Base-by-base conservation (phyloP, 2,888 invertebrate genomes). In the Tanytarsus gracilentus region DNA sequence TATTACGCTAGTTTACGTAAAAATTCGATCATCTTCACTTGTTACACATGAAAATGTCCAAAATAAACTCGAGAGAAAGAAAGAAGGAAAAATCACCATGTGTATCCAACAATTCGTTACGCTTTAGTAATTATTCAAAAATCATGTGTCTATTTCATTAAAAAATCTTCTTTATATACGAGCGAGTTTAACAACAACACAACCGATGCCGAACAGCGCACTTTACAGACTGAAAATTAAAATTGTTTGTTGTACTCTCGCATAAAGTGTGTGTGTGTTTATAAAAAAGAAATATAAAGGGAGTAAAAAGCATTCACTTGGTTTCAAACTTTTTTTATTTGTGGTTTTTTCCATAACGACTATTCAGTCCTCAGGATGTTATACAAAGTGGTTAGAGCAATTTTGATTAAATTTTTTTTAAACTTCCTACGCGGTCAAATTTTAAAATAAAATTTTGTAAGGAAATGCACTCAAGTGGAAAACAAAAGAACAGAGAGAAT, bases 51-150 rank as follows among this genome's bases (percentile, higher is more conserved):
- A 23, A 23, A 44, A 44, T 44, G 21, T 23, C 44, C 44, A 44
- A 44, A 44, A 40, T 18, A 36, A 39, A 39, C n/a, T 36, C 1
- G 11, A 33, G 36, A 36, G 44, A 18, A 44, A 23, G 44, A 18
- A 36, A 36, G n/a, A 36, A 36, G 23, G 18, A 40, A 44, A 44
- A 51, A 29, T 51, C 51, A 51, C 51, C 53, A 53, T 40, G 40
- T 56, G 39, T 44, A 56, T 40, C 27, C 48, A 59, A 48, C 29
- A 48, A 21, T 49, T 33, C 48, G 58, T 40, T 25, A 59, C 58
- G 58, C 58, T 59, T 59, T 48, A 59, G 33, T 30, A 49, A 59
- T 59, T 48, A 59, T 44, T 59, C 29, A 59, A 59, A 59, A 49
- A 25, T 49, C 27, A 49, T 49, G 25, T 49, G 27, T 26, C 27